Evolutionary conservation across 2,797 vertebrate genomes (phyloP).

Genomic region (Sorex maritimensis): DNA sequence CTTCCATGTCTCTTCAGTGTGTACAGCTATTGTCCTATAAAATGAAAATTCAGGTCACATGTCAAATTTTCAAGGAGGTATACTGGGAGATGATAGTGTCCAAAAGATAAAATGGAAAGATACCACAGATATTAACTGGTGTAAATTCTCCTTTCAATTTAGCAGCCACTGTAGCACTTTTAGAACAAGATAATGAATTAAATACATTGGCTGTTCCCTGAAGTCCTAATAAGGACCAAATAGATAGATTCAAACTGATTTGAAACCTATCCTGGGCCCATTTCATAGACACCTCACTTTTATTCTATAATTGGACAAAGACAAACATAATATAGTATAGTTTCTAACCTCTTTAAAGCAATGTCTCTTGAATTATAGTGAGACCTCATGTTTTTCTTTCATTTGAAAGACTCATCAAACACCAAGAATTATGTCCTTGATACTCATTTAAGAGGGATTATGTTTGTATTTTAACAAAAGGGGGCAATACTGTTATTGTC

Average conservation of each 20-base stretch:
- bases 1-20: constrained; percentile 82
- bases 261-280: constrained; percentile 81
- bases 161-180: constrained; percentile 78
- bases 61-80: constrained; percentile 88
- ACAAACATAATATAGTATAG: constrained; percentile 68
- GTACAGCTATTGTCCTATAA: constrained; percentile 88
- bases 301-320: constrained; percentile 70
- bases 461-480: constrained; percentile 30
- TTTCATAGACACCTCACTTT: constrained; percentile 79
- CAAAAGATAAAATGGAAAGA: constrained; percentile 86
- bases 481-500: neutral
- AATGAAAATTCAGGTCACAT: constrained; percentile 86
- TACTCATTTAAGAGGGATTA: constrained; percentile 32
- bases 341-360: constrained; percentile 61
- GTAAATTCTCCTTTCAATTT: constrained; percentile 87
- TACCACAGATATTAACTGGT: constrained; percentile 81
- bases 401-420: constrained; percentile 38
- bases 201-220: constrained; percentile 86
- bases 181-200: constrained; percentile 88
- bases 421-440: constrained; percentile 40
- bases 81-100: constrained; percentile 79
- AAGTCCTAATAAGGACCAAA: constrained; percentile 81
- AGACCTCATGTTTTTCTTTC: constrained; percentile 49
- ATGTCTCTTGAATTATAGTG: constrained; percentile 57
- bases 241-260: constrained; percentile 82